These are phyloP conservation scores for Hydrotaea diabolus DNA, from an alignment of 2,888 invertebrate species.

Conservation along the genomic window DNA sequence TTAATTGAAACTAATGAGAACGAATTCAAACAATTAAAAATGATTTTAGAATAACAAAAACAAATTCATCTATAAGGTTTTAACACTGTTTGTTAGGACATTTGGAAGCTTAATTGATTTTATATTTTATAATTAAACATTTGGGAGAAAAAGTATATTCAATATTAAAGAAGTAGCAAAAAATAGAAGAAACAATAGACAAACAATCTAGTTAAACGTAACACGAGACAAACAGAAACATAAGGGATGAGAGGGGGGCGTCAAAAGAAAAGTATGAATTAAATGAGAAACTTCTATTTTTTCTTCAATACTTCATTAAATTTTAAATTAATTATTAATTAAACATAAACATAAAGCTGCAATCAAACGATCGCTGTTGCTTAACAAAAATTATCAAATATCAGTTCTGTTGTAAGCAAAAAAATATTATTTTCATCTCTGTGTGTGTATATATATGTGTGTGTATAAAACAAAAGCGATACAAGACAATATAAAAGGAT, in stretches of 20 bases:
- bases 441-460: slow-evolving; percentile 29
- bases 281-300: slow-evolving; percentile 21
- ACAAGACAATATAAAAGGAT: slow-evolving; percentile 63
- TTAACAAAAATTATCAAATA: slow-evolving; percentile 64
- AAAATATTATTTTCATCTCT: slow-evolving; percentile 39
- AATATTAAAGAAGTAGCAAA: slow-evolving; percentile 54
- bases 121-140: slow-evolving; percentile 60
- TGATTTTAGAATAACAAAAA: slow-evolving; percentile 62
- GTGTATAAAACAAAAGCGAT: slow-evolving; percentile 37
- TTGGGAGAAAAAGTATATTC: slow-evolving; percentile 55
- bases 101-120: slow-evolving; percentile 66
- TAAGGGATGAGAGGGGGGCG: slow-evolving; percentile 34
- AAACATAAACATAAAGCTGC: slow-evolving; percentile 63
- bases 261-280: slow-evolving; percentile 45
- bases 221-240: slow-evolving; percentile 39
- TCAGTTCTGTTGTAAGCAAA: slow-evolving; percentile 63
- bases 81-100: slow-evolving; percentile 66
- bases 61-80: slow-evolving; percentile 64
- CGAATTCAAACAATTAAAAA: slow-evolving; percentile 69
- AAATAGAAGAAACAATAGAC: slow-evolving; percentile 60
- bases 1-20: slow-evolving; percentile 64
- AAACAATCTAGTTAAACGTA: slow-evolving; percentile 9
- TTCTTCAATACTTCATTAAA: slow-evolving; percentile 40
- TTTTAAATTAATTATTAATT: slow-evolving; percentile 56
- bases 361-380: slow-evolving; percentile 40